phyloP scores from a whole-genome alignment of 2,113 vertebrate genomes.

The Ellobius talpinus region DNA sequence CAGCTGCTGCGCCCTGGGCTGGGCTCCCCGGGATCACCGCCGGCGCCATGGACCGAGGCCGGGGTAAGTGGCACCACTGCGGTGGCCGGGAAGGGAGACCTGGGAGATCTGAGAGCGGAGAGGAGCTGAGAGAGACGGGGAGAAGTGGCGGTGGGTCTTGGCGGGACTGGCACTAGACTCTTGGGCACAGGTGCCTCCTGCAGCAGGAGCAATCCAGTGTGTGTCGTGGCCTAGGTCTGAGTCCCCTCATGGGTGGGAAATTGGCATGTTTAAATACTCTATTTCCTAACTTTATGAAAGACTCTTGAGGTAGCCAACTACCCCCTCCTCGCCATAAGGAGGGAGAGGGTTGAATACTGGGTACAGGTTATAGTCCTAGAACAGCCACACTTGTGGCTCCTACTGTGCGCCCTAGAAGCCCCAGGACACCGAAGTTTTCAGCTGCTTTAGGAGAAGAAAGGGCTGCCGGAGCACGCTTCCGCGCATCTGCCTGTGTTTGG shows the following conservation, averaged over 20 bases:
- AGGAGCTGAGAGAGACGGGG: too few species aligned
- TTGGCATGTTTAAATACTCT: not conserved
- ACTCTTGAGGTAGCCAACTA: not conserved
- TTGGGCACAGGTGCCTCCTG: slow-evolving; percentile 59
- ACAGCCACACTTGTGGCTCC: not conserved
- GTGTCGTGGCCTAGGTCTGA: not conserved
- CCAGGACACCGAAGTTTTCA: not conserved
- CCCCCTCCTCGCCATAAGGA: not conserved
- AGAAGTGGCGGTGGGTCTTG: not conserved
- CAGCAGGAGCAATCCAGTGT: not conserved
- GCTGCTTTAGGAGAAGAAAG: not conserved
- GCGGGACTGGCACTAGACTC: not conserved
- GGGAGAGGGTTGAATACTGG: not conserved
- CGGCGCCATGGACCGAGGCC: slow-evolving; percentile 76
- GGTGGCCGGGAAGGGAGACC: not conserved
- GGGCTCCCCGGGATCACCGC: not conserved
- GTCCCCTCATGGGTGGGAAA: not conserved
- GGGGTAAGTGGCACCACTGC: slow-evolving; percentile 71
- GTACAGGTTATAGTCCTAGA: not conserved
- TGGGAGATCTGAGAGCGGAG: not conserved
- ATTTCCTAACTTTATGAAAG: not conserved
- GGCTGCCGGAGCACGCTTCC: not conserved
- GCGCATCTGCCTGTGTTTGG: not conserved
- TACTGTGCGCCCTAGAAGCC: not conserved
- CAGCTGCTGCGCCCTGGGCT: not conserved